phyloP scores from a whole-genome alignment of 2,888 invertebrate species.

The Anthophora plumipes region DNA sequence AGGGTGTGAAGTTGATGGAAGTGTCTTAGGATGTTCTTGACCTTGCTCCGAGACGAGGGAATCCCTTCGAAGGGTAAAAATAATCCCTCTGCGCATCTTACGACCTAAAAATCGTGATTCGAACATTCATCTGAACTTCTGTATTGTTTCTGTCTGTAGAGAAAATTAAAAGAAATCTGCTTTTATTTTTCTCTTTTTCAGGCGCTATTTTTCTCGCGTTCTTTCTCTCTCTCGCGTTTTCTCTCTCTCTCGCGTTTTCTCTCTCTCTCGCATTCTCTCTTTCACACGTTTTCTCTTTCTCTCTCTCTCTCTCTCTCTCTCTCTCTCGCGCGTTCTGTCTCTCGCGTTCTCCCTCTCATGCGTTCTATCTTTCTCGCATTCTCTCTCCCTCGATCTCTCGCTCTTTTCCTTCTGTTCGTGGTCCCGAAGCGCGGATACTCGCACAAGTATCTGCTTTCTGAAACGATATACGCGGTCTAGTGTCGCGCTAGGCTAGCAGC shows the following conservation, averaged over 20 bases:
- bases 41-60: neutral
- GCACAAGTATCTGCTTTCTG: slow-evolving; percentile 54
- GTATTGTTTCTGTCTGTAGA: too few relatives aligned
- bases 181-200: too few relatives aligned
- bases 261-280: neutral
- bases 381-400: slow-evolving; percentile 1
- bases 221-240: neutral
- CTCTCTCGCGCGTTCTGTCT: neutral
- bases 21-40: neutral
- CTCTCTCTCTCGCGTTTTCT: neutral
- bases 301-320: slow-evolving; percentile 1
- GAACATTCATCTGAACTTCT: too few relatives aligned
- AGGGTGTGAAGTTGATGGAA: neutral
- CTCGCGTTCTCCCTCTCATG: slow-evolving; percentile 13
- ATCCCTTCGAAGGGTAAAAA: neutral
- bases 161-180: too few relatives aligned
- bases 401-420: neutral
- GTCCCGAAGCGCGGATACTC: slow-evolving; percentile 20
- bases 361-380: too few relatives aligned
- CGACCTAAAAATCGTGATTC: too few relatives aligned
- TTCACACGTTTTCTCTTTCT: too few relatives aligned
- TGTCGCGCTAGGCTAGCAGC: neutral
- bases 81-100: neutral
- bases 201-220: neutral
- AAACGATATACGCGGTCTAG: slow-evolving; percentile 23